Evolutionary conservation across 2,113 vertebrate species (phyloP).

Genomic region (Heptranchias perlo): DNA sequence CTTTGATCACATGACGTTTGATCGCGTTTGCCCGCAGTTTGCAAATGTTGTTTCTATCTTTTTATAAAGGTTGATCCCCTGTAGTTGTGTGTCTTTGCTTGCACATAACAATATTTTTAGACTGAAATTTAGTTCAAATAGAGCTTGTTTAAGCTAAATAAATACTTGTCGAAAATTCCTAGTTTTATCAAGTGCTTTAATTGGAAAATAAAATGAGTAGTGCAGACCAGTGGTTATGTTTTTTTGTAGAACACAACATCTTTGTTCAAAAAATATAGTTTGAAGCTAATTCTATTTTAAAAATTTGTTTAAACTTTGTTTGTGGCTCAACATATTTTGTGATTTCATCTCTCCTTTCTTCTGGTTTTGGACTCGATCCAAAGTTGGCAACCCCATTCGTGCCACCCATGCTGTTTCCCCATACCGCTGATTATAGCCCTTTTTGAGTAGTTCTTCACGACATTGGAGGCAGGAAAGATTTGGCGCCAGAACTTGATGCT

Average conservation of each 20-base stretch:
- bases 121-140: neutral
- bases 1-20: neutral
- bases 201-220: neutral
- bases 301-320: too few relatives aligned
- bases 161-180: neutral
- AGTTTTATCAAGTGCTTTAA: too few relatives aligned
- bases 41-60: neutral
- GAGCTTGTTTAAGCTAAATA: neutral
- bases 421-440: neutral
- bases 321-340: neutral
- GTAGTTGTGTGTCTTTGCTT: neutral
- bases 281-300: too few relatives aligned
- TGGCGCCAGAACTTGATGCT: neutral
- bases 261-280: too few relatives aligned
- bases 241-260: neutral
- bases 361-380: too few relatives aligned
- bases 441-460: neutral
- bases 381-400: too few relatives aligned
- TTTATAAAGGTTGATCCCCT: neutral
- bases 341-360: neutral
- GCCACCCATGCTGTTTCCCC: neutral
- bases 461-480: neutral
- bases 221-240: neutral
- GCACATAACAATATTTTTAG: neutral
- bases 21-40: neutral